Base-by-base conservation (phyloP, 1,140 invertebrate species). In the Drosophila yakuba region DNA sequence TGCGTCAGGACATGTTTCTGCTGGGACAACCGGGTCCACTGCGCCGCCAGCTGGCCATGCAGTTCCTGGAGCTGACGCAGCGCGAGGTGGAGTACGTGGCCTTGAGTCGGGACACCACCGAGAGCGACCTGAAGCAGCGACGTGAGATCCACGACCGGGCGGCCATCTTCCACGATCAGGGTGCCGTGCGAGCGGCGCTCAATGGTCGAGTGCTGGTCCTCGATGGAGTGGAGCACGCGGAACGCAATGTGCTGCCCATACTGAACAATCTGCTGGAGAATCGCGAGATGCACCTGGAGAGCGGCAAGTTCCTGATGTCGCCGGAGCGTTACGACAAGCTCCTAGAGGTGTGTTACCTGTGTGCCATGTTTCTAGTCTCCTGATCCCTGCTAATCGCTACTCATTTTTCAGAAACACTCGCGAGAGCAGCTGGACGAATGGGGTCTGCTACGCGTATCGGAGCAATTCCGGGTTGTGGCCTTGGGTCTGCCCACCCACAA, bases 211-310 rank as follows among this genome's bases (percentile, higher is more conserved):
- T 99, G 28, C 94, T 99, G 11, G 94, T 99, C n/a, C 93, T 99
- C 23, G 98, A 99, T 93, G 98, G 98, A 6, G 97, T 99, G 58
- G 98, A 99, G 93, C 99, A 99, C 92, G 98, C 98, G 0, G 98
- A 99, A 92, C 93, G 98, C 58, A 99, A 99, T 94, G 98, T 99
- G 32, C 93, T 99, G 45, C 98, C 98, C 44, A 96, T 99, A 41
- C 92, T 99, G n/a, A 99, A 99, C 93, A 99, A 99, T 94, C 94
- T 99, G 28, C 93, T 99, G n/a, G 98, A 99, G 94, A 99, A 99
- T 93, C 94, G 98, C 54, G 98, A 99, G 93, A 99, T 99, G 98
- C 97, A 99, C 93, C 93, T 99, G 45, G 98, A 99, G 93, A 98
- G 99, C 95, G 98, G 98, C 1, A 93, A 98, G 74, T 98, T 99